A percentile compares a stretch with the other conserved stretches of the same genome.
Evolutionary conservation across 2,113 vertebrate species (phyloP).

Genomic region (Coturnix japonica): DNA sequence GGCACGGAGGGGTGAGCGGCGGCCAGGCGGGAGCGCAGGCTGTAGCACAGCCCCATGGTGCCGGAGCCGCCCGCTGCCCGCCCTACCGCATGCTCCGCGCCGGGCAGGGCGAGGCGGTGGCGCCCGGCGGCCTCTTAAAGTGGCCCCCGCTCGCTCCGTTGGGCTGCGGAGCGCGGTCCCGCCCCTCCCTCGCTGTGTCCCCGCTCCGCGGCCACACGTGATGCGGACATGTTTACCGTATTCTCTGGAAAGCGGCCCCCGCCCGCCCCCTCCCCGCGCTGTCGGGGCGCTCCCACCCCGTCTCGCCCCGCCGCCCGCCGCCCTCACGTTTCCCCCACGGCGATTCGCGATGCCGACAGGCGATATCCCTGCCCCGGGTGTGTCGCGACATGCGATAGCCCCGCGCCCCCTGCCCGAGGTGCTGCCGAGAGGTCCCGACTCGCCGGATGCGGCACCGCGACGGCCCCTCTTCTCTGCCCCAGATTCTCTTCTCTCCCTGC

Average conservation of each 20-base stretch:
- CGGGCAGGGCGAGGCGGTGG: neutral
- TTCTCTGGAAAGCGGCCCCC: neutral
- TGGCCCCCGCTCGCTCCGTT: neutral
- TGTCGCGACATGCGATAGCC: neutral
- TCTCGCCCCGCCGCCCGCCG: fast-evolving
- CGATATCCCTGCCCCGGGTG: neutral
- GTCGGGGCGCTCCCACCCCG: too few species aligned
- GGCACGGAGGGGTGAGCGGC: conserved; percentile 59
- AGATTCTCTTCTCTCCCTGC: neutral
- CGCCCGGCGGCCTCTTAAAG: neutral
- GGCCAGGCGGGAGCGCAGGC: conserved; percentile 67
- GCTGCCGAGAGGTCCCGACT: neutral
- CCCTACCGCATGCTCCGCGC: neutral
- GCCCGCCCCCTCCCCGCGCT: too few species aligned
- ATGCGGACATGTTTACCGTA: neutral
- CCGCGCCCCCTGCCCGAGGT: neutral
- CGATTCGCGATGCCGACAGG: neutral
- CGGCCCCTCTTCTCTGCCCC: neutral
- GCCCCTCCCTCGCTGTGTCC: neutral
- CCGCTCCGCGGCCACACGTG: neutral
- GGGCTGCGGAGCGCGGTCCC: neutral
- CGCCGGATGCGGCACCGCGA: fast-evolving
- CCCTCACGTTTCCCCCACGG: fast-evolving
- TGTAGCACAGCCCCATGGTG: conserved; percentile 69
- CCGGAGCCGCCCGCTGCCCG: neutral